A percentile compares a stretch with the other conserved stretches of the same genome.
Conservation (phyloP, 2,888 invertebrate species). For the Sesia bembeciformis region DNA sequence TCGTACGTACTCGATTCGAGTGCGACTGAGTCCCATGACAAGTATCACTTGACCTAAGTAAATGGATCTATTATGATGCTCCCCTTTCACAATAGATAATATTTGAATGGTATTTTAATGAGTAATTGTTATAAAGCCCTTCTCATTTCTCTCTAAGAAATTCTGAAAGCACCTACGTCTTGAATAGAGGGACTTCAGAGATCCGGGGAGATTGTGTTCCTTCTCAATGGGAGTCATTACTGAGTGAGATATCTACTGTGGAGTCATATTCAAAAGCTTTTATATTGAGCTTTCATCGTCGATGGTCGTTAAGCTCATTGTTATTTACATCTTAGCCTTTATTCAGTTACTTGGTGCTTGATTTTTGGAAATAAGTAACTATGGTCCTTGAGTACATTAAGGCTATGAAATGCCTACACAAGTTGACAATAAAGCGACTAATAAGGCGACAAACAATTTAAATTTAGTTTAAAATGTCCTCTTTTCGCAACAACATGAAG, state of each 20-base stretch:
- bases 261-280: constrained; percentile 18
- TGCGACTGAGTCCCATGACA: too few relatives aligned
- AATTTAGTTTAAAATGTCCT: too few relatives aligned
- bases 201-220: constrained; percentile 51
- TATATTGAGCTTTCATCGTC: background rate
- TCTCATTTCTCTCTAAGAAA: constrained; percentile 30
- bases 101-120: constrained; percentile 60
- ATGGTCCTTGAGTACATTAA: background rate
- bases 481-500: too few relatives aligned
- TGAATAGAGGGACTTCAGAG: constrained; percentile 48
- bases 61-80: background rate
- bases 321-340: background rate
- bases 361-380: background rate
- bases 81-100: constrained; percentile 36
- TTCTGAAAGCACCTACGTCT: constrained; percentile 51
- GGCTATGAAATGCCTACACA: background rate
- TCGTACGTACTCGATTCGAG: too few relatives aligned
- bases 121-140: constrained; percentile 49
- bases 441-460: too few relatives aligned
- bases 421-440: background rate
- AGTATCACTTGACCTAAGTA: background rate
- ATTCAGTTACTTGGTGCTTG: background rate
- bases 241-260: constrained; percentile 23
- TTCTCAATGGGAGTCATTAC: constrained; percentile 55
- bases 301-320: background rate